Conservation (phyloP, 2,888 invertebrate species). For the Xestia sexstrigata region DNA sequence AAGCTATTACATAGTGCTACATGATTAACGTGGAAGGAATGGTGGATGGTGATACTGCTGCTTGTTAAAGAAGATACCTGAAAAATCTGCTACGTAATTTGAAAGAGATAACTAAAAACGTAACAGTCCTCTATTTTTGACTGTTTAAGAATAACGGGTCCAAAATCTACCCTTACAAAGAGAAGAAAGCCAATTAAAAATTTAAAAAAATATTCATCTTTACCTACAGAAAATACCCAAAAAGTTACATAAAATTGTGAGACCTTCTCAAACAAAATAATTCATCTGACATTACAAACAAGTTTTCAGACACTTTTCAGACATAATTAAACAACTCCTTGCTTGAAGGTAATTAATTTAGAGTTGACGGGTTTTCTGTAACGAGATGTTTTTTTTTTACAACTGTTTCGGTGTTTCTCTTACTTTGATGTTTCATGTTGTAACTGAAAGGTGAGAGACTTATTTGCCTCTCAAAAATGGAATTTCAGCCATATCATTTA, state of each 20-base stretch:
- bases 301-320: constrained; percentile 36
- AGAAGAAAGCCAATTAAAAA: background rate
- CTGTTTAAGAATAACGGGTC: too few species aligned
- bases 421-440: constrained; percentile 13
- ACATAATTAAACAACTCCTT: constrained; percentile 41
- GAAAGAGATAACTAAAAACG: too few species aligned
- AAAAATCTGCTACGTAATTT: too few species aligned
- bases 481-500: background rate
- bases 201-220: background rate
- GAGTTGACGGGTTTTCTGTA: constrained; percentile 20
- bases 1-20: too few species aligned
- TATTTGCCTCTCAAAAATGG: background rate
- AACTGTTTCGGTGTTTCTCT: background rate
- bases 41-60: too few species aligned
- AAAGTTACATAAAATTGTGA: background rate
- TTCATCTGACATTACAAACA: constrained; percentile 8
- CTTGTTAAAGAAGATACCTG: too few species aligned
- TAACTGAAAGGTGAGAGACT: background rate
- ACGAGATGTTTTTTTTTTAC: constrained; percentile 31
- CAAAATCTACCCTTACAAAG: background rate
- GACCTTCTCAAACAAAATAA: constrained; percentile 4
- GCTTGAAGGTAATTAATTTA: constrained; percentile 32
- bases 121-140: too few species aligned
- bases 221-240: background rate
- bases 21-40: too few species aligned